Conservation (phyloP, 2,113 vertebrate species). For the Brienomyrus longianalis region DNA sequence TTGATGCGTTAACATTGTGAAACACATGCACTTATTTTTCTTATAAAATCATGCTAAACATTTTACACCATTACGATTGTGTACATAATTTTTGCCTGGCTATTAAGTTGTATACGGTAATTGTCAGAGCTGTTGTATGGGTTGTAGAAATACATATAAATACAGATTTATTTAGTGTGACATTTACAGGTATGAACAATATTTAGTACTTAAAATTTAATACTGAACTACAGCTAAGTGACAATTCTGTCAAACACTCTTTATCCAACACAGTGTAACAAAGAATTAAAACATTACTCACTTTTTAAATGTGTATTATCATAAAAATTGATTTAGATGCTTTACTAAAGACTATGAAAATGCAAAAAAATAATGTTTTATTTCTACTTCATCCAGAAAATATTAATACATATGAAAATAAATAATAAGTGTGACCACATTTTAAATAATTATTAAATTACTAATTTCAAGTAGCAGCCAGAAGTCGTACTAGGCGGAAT, state of each 20-base stretch:
- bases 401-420: not conserved
- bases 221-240: not conserved
- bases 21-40: not conserved
- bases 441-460: not conserved
- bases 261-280: not conserved
- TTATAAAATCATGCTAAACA: not conserved
- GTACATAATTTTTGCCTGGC: not conserved
- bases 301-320: not conserved
- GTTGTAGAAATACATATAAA: not conserved
- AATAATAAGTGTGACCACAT: not conserved
- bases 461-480: not conserved
- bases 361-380: not conserved
- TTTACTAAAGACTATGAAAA: not conserved
- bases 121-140: not conserved
- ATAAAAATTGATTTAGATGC: not conserved
- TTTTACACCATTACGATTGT: not conserved
- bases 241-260: not conserved
- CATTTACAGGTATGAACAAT: not conserved
- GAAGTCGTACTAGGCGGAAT: too few relatives aligned
- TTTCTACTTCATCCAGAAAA: not conserved
- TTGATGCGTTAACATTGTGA: not conserved
- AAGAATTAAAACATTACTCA: not conserved
- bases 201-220: not conserved
- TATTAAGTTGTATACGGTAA: not conserved
- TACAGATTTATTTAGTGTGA: too few relatives aligned